Evolutionary conservation across 2,797 vertebrate genomes (phyloP), one percentile per base, ranked within the genome.

Genomic region (Enteromius treurensis): DNA sequence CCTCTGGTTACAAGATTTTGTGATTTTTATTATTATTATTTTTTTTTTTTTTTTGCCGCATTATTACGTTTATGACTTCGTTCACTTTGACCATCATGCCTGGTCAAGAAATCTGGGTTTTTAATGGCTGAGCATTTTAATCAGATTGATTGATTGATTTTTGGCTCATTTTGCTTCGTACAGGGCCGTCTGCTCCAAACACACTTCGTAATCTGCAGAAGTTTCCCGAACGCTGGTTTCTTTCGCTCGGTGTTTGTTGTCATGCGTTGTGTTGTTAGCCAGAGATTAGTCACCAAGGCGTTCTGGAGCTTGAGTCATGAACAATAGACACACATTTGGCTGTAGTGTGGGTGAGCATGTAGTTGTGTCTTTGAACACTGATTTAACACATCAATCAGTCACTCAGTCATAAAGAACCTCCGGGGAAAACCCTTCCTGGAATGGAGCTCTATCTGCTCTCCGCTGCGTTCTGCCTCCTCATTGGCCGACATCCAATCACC

Each of bases 361-460:
- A 13, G 65, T 58, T 71, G 77, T 80, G 78, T 80, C 49, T 80
- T 32, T 55, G 14, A 79, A 76, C 42, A 60, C 42, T 40, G 42
- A 81, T 81, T 71, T 78, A 60, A 71, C 79, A 26, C 76, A 71
- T 85, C 79, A 45, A 71, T 85, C 84, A 71, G 32, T 70, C 65
- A 49, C 32, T 42, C 47, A 23, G 73, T 81, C 71, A 37, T 84
- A 78, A 86, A 86, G 49, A 81, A 42, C 78, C 47, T 58, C 40
- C 11, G 77, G 77, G 85, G 82, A 71, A 84, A 84, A 62, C 82
- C 75, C 77, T 84, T 84, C 82, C 78, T 86, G 85, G 78, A 83
- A 71, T 58, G 29, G 65, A 45, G 17, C 55, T 34, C 32, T 32
- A 5, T 62, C 69, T 71, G 21, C 51, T 21, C 34, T 58, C 19